Conservation (phyloP, 2,113 vertebrate species). For the Struthidea cinerea region DNA sequence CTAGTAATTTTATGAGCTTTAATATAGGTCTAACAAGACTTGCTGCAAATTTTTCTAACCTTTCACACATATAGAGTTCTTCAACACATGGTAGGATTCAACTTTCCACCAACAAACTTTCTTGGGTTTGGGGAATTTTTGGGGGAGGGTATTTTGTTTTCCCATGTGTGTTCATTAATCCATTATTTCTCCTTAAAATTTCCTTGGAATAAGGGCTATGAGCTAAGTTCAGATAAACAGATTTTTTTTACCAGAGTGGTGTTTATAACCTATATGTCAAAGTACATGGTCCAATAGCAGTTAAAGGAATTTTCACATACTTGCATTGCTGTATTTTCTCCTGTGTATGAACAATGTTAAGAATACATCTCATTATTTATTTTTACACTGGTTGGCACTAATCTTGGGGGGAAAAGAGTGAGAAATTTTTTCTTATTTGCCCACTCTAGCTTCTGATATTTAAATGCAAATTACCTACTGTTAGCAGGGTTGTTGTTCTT, state of each 20-base stretch:
- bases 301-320: not conserved
- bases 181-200: not conserved
- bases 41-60: not conserved
- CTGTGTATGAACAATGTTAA: not conserved
- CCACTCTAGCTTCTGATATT: not conserved
- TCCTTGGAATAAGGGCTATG: not conserved
- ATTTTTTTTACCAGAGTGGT: not conserved
- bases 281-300: not conserved
- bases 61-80: not conserved
- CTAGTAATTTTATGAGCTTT: not conserved
- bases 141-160: not conserved
- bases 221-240: not conserved
- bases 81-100: not conserved
- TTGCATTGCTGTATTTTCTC: not conserved
- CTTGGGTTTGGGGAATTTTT: not conserved
- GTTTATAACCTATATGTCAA: not conserved
- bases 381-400: not conserved
- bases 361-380: not conserved
- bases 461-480: slow-evolving; percentile 7
- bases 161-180: not conserved
- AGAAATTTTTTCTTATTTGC: not conserved
- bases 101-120: not conserved
- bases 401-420: not conserved
- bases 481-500: not conserved
- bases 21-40: not conserved